Conservation (phyloP, 2,888 invertebrate genomes). For the Drosophila antonietae region DNA sequence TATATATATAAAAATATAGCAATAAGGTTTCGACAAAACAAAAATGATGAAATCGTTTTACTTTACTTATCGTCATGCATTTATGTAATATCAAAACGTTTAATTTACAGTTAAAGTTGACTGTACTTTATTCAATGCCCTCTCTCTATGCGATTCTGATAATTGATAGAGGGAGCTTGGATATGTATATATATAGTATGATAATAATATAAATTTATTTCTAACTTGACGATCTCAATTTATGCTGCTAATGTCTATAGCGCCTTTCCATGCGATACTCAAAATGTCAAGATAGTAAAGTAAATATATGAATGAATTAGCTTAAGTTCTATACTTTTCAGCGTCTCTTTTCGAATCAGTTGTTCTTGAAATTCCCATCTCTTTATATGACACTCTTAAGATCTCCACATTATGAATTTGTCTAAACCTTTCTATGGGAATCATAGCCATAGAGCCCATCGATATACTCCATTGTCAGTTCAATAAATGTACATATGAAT, state of each 20-base stretch:
- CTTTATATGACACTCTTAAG: neutral
- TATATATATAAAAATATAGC: conserved; percentile 68
- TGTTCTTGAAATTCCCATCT: neutral
- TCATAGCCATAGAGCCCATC: neutral
- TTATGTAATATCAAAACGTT: neutral
- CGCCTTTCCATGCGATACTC: neutral
- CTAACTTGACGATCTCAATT: neutral
- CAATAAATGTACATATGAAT: neutral
- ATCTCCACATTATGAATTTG: neutral
- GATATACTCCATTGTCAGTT: neutral
- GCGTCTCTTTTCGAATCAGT: neutral
- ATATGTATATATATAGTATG: neutral
- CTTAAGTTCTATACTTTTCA: neutral
- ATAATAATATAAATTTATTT: neutral
- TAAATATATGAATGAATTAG: neutral
- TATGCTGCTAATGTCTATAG: no score
- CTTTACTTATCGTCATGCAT: conserved; percentile 4
- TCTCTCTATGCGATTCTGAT: neutral
- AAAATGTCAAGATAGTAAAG: neutral
- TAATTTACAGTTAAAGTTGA: neutral
- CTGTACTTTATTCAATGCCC: neutral
- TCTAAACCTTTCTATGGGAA: no score
- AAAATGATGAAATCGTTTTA: conserved; percentile 16
- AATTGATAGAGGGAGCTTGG: neutral
- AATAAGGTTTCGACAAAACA: conserved; percentile 76